phyloP scores from a whole-genome alignment of 2,797 vertebrate genomes.

The Mormyrus proboscirostris region DNA sequence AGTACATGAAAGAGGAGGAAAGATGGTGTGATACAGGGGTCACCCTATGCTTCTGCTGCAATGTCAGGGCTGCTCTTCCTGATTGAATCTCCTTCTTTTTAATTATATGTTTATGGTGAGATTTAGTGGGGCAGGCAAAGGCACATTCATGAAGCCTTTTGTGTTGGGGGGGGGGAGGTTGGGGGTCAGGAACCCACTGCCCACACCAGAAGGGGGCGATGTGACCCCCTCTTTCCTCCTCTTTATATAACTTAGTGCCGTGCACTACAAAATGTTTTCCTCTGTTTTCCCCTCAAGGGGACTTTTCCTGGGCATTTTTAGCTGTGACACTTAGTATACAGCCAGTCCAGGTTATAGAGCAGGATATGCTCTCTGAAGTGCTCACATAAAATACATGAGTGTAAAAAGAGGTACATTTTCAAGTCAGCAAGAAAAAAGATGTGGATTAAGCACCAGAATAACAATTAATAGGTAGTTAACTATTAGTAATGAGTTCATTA shows the following conservation, averaged over 20 bases:
- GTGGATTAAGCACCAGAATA: neutral
- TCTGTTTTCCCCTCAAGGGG: neutral
- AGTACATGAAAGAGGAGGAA: neutral
- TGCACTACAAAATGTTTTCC: neutral
- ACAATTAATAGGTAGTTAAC: neutral
- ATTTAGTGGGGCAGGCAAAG: neutral
- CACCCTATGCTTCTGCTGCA: too few species aligned
- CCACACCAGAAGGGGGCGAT: neutral
- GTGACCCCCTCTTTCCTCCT: too few species aligned
- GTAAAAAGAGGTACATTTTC: neutral
- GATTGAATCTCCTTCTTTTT: neutral
- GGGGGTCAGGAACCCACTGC: neutral
- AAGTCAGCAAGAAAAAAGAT: neutral
- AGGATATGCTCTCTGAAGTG: neutral
- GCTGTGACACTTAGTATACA: neutral
- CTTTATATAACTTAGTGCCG: neutral
- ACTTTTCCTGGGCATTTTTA: neutral
- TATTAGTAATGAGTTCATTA: neutral
- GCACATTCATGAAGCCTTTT: too few species aligned
- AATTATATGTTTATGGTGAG: neutral
- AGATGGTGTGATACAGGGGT: neutral
- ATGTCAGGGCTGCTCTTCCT: neutral
- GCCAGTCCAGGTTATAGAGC: neutral
- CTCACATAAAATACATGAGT: neutral
- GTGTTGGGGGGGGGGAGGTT: too few species aligned